Conservation (phyloP, 2,888 invertebrate species). For the Horisme vitalbata region DNA sequence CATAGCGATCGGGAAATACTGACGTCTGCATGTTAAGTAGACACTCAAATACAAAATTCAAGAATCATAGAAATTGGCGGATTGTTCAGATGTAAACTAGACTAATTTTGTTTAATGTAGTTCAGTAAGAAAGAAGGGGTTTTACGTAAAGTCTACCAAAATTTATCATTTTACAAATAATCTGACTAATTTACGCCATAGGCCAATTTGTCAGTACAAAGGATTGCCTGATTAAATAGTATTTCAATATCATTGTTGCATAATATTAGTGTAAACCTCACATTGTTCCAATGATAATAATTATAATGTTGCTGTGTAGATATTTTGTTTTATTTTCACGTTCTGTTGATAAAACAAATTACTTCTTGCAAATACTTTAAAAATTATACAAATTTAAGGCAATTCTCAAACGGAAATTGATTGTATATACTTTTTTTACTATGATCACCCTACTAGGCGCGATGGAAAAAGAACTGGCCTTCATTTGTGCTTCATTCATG, state of each 20-base stretch:
- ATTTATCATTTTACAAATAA: too few species aligned
- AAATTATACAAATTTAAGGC: not conserved
- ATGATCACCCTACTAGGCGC: not conserved
- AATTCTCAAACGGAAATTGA: not conserved
- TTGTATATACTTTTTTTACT: not conserved
- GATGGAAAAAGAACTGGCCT: too few species aligned
- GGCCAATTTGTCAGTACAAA: constrained; percentile 1
- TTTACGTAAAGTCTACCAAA: too few species aligned
- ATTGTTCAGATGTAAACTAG: too few species aligned
- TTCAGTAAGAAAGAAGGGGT: too few species aligned
- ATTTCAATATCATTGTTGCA: constrained; percentile 18
- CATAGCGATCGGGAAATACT: too few species aligned
- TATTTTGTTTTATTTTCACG: constrained; percentile 13
- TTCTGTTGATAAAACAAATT: constrained; percentile 11
- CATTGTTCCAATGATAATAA: constrained; percentile 27
- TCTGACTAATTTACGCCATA: too few species aligned
- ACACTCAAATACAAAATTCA: too few species aligned
- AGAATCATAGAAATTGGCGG: too few species aligned
- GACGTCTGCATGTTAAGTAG: too few species aligned
- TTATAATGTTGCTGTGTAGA: not conserved
- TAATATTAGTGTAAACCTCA: constrained; percentile 18
- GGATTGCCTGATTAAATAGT: constrained; percentile 17
- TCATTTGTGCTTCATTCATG: too few species aligned
- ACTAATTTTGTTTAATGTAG: too few species aligned
- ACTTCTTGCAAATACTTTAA: not conserved